These are phyloP conservation scores for Pipistrellus nathusii DNA, from an alignment of 2,797 vertebrate genomes.

Conservation along the genomic window DNA sequence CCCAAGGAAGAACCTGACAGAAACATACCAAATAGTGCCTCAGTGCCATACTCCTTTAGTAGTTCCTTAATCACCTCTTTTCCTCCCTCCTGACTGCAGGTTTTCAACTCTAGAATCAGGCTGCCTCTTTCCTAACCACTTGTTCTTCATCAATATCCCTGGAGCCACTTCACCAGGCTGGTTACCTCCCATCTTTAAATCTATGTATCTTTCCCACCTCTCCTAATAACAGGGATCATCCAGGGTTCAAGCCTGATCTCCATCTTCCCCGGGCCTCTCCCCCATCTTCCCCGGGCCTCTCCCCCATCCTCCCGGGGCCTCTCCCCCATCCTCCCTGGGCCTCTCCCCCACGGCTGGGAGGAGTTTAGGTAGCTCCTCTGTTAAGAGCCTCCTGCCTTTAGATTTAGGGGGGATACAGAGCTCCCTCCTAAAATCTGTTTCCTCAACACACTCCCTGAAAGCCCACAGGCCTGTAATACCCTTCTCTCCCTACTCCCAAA, in stretches of 20 bases:
- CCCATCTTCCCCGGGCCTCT: too few relatives aligned
- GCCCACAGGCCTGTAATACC: neutral
- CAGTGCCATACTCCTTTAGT: neutral
- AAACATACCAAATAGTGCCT: neutral
- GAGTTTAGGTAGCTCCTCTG: neutral
- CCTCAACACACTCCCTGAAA: neutral
- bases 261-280: neutral
- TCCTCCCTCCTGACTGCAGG: neutral
- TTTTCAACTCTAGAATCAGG: neutral
- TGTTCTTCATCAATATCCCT: neutral
- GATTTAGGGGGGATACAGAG: neutral
- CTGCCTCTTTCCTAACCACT: neutral
- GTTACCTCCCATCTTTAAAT: neutral
- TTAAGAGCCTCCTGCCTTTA: neutral
- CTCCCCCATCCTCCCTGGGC: too few relatives aligned
- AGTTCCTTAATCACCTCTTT: neutral
- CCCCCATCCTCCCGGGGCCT: too few relatives aligned
- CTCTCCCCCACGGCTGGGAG: neutral
- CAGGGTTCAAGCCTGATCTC: neutral
- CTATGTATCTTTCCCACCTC: neutral
- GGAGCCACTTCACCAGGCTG: neutral
- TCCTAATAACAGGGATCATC: neutral
- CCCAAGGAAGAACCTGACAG: neutral
- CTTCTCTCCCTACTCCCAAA: neutral
- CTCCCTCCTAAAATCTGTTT: constrained; percentile 16